Evolutionary conservation across 2,888 invertebrate species (phyloP).

Genomic region (Hipparchia semele): DNA sequence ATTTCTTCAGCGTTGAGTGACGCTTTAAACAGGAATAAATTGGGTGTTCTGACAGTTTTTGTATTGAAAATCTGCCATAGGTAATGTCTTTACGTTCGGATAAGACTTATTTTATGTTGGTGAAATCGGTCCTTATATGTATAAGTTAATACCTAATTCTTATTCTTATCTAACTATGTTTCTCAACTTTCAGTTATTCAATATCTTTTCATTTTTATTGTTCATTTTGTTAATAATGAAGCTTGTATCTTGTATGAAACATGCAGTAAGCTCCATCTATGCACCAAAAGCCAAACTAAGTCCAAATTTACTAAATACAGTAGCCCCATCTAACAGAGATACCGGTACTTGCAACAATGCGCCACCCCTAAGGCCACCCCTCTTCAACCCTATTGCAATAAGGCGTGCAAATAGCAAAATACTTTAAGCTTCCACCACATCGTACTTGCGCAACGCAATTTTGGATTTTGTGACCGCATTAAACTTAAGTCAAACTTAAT

Average conservation of each 20-base stretch:
- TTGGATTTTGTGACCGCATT: conserved; percentile 3
- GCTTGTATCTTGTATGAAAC: neutral
- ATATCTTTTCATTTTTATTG: neutral
- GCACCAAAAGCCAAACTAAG: conserved; percentile 70
- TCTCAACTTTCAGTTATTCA: neutral
- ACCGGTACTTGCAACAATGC: conserved; percentile 68
- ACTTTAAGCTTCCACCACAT: conserved; percentile 28
- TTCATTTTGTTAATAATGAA: neutral
- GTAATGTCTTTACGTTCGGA: no score
- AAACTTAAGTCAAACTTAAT: conserved; percentile 1
- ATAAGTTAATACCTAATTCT: no score
- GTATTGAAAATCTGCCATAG: no score
- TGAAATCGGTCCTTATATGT: no score
- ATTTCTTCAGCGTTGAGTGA: no score
- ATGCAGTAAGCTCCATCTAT: conserved; percentile 63
- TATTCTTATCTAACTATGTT: no score
- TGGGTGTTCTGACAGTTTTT: no score
- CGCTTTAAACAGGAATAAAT: no score
- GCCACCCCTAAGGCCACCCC: conserved; percentile 67
- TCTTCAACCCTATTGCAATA: conserved; percentile 60
- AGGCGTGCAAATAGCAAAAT: conserved; percentile 40
- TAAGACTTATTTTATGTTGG: no score
- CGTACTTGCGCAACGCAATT: conserved; percentile 7
- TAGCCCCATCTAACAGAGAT: conserved; percentile 75
- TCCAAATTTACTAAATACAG: conserved; percentile 68